Evolutionary conservation across 2,888 invertebrate genomes (phyloP).

Genomic region (Hermodice carunculata): DNA sequence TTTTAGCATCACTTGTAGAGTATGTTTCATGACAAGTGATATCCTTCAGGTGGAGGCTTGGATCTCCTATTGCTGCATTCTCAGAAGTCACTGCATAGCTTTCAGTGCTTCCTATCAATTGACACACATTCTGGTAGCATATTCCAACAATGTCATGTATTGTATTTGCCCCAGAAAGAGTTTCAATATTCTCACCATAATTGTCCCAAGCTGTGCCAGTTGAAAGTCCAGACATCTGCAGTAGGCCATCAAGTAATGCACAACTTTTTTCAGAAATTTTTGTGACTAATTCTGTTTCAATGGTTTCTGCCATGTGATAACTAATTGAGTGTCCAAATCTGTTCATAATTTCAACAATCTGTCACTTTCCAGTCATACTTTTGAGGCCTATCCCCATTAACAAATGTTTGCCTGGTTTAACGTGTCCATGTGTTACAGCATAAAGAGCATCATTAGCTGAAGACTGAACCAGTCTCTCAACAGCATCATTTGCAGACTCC

Average conservation of each 20-base stretch:
- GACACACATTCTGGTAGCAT: constrained; percentile 29
- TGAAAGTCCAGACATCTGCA: constrained; percentile 5
- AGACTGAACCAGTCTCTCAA: neutral
- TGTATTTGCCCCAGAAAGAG: constrained; percentile 33
- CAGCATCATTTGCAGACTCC: no score
- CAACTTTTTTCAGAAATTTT: constrained; percentile 7
- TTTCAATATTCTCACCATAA: constrained; percentile 35
- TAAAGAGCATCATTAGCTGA: constrained; percentile 11
- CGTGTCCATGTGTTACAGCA: neutral
- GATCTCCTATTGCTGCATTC: no score
- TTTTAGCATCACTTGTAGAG: no score
- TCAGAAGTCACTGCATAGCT: no score
- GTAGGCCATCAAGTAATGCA: constrained; percentile 27
- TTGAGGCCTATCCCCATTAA: constrained; percentile 28
- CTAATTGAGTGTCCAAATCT: constrained; percentile 23
- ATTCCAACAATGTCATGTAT: constrained; percentile 39
- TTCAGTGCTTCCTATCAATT: neutral
- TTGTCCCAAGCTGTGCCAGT: constrained; percentile 35
- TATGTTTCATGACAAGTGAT: no score
- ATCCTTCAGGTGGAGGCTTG: no score
- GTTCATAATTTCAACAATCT: constrained; percentile 32
- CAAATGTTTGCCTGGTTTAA: constrained; percentile 33
- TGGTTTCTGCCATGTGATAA: constrained; percentile 26
- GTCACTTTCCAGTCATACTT: constrained; percentile 25
- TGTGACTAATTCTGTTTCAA: constrained; percentile 33